Percentiles rank a stretch among this genome's conserved stretches.
phyloP scores from a whole-genome alignment of 2,113 vertebrate species.

The Telmatochromis sp. region DNA sequence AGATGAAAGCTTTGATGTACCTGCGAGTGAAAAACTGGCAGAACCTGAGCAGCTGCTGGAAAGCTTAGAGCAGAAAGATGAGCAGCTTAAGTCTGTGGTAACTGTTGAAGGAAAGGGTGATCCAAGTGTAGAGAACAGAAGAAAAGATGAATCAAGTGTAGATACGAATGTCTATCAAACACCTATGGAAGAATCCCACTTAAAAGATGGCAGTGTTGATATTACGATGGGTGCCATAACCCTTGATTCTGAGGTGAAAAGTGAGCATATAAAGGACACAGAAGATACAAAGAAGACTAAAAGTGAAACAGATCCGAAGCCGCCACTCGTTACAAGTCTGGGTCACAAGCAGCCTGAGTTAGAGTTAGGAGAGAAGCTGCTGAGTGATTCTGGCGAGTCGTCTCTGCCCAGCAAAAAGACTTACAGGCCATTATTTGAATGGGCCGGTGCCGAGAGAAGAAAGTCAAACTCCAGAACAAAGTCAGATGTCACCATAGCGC shows the following conservation, averaged over 20 bases:
- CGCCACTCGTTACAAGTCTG: not conserved
- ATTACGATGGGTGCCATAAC: not conserved
- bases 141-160: not conserved
- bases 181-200: not conserved
- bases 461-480: not conserved
- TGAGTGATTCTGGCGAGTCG: slow-evolving; percentile 16
- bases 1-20: not conserved
- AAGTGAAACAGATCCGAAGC: not conserved
- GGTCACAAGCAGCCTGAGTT: not conserved
- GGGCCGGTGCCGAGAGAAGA: not conserved
- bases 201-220: not conserved
- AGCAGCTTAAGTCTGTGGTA: not conserved
- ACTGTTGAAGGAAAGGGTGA: not conserved
- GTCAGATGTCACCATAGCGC: not conserved
- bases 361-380: not conserved
- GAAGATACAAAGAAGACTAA: not conserved
- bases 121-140: not conserved
- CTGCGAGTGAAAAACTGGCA: not conserved
- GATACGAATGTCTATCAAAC: not conserved
- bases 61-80: not conserved
- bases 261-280: not conserved
- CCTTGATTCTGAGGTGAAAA: not conserved
- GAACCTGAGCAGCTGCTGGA: not conserved
- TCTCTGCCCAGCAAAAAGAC: slow-evolving; percentile 60
- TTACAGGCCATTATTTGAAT: slow-evolving; percentile 69